Percentiles rank a stretch among this genome's conserved stretches.
Conservation (phyloP, 2,888 invertebrate species). For the Tinea semifulvella region DNA sequence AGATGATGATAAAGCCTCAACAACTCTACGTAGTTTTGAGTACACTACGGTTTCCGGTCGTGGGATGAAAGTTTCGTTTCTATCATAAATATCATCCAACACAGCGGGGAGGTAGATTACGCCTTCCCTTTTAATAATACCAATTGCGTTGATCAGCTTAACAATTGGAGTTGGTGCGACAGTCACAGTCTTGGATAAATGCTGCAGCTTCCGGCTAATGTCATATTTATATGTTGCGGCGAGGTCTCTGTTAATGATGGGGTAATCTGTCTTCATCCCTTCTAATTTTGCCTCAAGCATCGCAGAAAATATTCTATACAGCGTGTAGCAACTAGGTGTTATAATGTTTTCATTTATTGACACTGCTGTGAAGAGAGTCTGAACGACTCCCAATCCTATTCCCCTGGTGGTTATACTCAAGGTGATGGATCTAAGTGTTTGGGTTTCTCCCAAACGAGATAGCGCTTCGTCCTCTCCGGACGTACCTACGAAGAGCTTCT, state of each 20-base stretch:
- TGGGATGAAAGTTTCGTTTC: not conserved
- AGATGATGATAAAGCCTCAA: not conserved
- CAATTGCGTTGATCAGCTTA: not conserved
- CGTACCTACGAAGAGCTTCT: not conserved
- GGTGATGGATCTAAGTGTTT: conserved; percentile 2
- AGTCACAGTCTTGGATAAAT: not conserved
- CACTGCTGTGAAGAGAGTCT: conserved; percentile 5
- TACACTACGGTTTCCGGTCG: not conserved
- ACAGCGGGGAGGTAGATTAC: conserved; percentile 1
- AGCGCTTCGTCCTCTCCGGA: not conserved
- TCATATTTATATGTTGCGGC: not conserved
- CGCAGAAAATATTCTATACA: conserved; percentile 4
- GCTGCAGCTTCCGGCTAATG: not conserved
- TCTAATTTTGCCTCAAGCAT: conserved; percentile 1
- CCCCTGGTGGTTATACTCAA: conserved; percentile 3
- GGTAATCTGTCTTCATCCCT: not conserved
- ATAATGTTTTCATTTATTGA: conserved; percentile 5
- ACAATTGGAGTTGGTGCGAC: conserved; percentile 6
- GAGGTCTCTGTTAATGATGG: not conserved
- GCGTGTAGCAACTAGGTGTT: conserved; percentile 1
- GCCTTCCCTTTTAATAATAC: conserved; percentile 1
- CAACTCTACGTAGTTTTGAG: not conserved
- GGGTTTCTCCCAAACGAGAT: conserved; percentile 1
- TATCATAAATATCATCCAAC: not conserved
- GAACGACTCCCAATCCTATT: not conserved